Evolutionary conservation across 2,888 invertebrate genomes (phyloP).

Genomic region (Zaprionus bogoriensis): DNA sequence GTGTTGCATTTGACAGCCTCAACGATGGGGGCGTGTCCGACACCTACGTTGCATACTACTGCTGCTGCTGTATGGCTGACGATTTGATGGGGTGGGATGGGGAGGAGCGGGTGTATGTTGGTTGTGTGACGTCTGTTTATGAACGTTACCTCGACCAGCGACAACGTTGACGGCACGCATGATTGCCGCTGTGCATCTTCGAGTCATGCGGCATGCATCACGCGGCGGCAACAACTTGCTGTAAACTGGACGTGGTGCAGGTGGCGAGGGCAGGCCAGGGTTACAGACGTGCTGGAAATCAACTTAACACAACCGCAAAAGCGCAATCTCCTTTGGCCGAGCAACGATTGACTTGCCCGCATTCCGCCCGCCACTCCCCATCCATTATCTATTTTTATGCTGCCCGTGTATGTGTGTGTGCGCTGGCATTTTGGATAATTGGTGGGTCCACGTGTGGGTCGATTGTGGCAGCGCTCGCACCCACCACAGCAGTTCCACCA

Average conservation of each 20-base stretch:
- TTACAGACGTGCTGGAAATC: conserved; percentile 75
- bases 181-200: conserved; percentile 69
- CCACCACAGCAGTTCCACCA: not conserved
- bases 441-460: conserved; percentile 59
- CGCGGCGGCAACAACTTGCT: not conserved
- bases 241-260: not conserved
- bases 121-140: conserved; percentile 59
- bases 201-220: conserved; percentile 17
- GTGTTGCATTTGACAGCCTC: conserved; percentile 58
- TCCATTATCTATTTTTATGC: conserved; percentile 2
- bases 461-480: conserved; percentile 22
- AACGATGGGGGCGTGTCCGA: conserved; percentile 55
- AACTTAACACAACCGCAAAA: conserved; percentile 78
- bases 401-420: conserved; percentile 7
- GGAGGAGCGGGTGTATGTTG: not conserved
- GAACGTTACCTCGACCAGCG: conserved; percentile 50
- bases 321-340: conserved; percentile 66
- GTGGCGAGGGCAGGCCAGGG: not conserved
- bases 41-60: conserved; percentile 29
- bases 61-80: not conserved
- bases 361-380: conserved; percentile 6
- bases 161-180: conserved; percentile 48
- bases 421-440: conserved; percentile 69
- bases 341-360: conserved; percentile 4
- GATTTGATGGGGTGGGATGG: conserved; percentile 23